Evolutionary conservation across 2,113 vertebrate species (phyloP), one percentile per base, ranked within the genome.

Genomic region (Rhinoderma darwinii): DNA sequence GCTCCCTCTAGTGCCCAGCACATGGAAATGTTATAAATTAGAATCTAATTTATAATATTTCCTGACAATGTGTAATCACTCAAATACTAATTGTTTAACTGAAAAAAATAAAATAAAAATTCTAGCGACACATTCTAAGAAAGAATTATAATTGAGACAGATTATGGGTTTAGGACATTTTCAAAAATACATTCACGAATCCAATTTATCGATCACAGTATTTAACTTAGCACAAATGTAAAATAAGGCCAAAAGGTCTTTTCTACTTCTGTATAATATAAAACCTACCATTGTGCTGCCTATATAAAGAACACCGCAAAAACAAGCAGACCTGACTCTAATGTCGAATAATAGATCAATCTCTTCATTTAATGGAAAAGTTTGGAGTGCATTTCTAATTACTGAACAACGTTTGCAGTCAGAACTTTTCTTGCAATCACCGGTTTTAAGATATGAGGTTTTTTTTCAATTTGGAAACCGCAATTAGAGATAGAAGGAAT

Each of bases 301-400:
- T 11, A 74, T 32, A 82, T 61, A 82, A 82, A 82, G 27, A 37
- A 44, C 66, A 68, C 20, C 17, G 63, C 35, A 10, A 59, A 72
- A 81, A 81, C 66, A 81, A 74, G 59, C 50, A 82, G 44, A 35
- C 37, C 43, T 51, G 70, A 82, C 51, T 56, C 50, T 51, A 72
- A 87, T 74, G 78, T 82, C 77, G 82, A 80, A 73, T 17, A 32
- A 75, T 82, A 82, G 77, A 82, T 87, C 78, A 82, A 74, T 87
- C 66, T 73, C 39, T 81, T 82, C 68, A 82, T 81, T 73, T 87
- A 87, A 87, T 87, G 66, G 77, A 74, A 81, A 87, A 87, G 78
- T 82, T 81, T 80, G 30, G 61, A 86, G 76, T 30, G 61, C 84
- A 39, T 72, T 80, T 86, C 66, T 82, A 87, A 87, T 87, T 72